Evolutionary conservation across 2,113 vertebrate species (phyloP).

Genomic region (Maccullochella peelii): DNA sequence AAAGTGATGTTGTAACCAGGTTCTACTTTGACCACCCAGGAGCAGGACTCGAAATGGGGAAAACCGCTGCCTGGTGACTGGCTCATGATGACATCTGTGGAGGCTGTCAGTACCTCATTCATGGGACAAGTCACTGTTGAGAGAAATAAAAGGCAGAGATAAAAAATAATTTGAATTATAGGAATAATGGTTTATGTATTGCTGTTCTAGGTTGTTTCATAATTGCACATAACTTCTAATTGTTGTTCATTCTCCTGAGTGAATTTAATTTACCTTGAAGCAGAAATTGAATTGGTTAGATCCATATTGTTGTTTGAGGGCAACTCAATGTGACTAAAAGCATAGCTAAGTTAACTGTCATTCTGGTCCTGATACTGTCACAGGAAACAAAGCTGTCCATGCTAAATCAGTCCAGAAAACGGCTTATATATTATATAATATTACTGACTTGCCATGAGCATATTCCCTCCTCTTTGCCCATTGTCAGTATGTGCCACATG

Average conservation of each 20-base stretch:
- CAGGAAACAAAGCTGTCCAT: constrained; percentile 49
- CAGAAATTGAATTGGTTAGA: constrained; percentile 54
- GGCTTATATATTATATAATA: constrained; percentile 8
- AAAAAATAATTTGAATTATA: constrained; percentile 9
- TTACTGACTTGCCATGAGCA: constrained; percentile 24
- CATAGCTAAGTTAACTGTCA: constrained; percentile 60
- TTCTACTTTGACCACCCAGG: constrained; percentile 95
- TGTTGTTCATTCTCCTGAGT: constrained; percentile 17
- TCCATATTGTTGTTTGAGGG: constrained; percentile 50
- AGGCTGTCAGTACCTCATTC: constrained; percentile 93
- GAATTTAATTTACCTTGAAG: constrained; percentile 45
- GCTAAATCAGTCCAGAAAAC: constrained; percentile 24
- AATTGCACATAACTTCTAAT: constrained; percentile 4
- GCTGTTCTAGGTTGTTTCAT: not conserved
- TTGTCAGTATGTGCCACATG: constrained; percentile 36
- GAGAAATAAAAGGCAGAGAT: not conserved
- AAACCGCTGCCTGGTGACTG: constrained; percentile 93
- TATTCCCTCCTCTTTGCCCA: constrained; percentile 12
- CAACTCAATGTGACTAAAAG: constrained; percentile 62
- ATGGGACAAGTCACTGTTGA: constrained; percentile 92
- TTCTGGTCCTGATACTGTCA: constrained; percentile 47
- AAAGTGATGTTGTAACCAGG: constrained; percentile 93
- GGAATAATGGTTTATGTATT: not conserved
- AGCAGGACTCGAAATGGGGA: constrained; percentile 96
- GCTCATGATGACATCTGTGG: constrained; percentile 94